Evolutionary conservation across 2,113 vertebrate species (phyloP).

Genomic region (Drymodes brunneopygia): DNA sequence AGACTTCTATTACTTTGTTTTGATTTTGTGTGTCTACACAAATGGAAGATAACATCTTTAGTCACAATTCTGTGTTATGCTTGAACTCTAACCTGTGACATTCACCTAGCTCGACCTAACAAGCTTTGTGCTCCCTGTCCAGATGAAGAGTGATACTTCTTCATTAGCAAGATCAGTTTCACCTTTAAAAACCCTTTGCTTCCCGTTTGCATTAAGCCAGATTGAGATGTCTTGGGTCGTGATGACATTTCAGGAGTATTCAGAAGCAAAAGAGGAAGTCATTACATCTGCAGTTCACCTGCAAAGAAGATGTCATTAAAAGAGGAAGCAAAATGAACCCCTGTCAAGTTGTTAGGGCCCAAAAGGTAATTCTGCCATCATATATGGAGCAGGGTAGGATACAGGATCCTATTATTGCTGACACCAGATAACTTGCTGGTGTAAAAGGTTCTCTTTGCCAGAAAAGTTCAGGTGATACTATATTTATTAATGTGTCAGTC

Average conservation of each 20-base stretch:
- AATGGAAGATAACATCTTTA: constrained; percentile 71
- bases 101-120: constrained; percentile 73
- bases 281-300: constrained; percentile 82
- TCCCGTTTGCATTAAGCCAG: constrained; percentile 70
- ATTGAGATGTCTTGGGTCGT: constrained; percentile 76
- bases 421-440: constrained; percentile 78
- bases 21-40: constrained; percentile 20
- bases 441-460: constrained; percentile 82
- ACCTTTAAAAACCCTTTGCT: constrained; percentile 74
- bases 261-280: constrained; percentile 71
- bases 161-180: constrained; percentile 77
- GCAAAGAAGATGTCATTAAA: constrained; percentile 82
- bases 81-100: constrained; percentile 73
- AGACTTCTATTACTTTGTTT: constrained; percentile 8
- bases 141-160: constrained; percentile 70
- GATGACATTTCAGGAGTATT: constrained; percentile 75
- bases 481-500: constrained; percentile 93
- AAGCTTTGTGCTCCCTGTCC: constrained; percentile 64
- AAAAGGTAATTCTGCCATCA: constrained; percentile 83
- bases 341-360: constrained; percentile 88
- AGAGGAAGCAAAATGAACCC: constrained; percentile 87
- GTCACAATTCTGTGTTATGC: constrained; percentile 54
- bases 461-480: constrained; percentile 93
- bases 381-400: constrained; percentile 75
- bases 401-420: constrained; percentile 87